Conservation (phyloP, 2,113 vertebrate species). For the Strigops habroptila region DNA sequence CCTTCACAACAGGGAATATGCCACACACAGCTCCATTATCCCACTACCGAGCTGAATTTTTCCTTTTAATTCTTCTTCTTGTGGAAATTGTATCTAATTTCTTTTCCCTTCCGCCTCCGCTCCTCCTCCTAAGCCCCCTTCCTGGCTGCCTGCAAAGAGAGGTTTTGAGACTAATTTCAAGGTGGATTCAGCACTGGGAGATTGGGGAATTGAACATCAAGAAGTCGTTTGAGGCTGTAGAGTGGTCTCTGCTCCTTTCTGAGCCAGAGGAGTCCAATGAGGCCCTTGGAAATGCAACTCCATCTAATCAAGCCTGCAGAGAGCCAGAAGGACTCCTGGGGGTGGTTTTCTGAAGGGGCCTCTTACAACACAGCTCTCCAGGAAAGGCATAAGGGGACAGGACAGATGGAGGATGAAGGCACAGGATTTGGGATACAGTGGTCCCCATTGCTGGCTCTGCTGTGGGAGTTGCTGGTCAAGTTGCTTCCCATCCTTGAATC, state of each 20-base stretch:
- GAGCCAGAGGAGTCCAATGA: neutral
- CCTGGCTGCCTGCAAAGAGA: neutral
- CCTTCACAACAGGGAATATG: neutral
- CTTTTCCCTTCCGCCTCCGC: neutral
- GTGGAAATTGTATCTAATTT: constrained; percentile 38
- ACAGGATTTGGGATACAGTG: neutral
- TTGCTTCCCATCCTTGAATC: rapidly evolving
- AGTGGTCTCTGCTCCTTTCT: constrained; percentile 12
- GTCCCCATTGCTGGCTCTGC: neutral
- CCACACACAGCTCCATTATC: neutral
- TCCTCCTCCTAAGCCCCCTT: constrained; percentile 18
- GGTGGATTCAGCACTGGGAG: constrained; percentile 46
- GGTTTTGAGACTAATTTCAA: constrained; percentile 58
- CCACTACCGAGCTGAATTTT: neutral
- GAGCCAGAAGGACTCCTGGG: neutral
- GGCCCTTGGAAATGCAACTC: neutral
- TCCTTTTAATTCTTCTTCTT: constrained; percentile 23
- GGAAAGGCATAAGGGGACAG: neutral
- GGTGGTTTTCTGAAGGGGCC: neutral
- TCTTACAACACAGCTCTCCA: neutral
- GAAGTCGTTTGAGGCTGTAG: constrained; percentile 43
- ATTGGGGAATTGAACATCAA: constrained; percentile 56
- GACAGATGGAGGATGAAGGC: neutral
- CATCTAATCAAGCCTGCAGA: neutral
- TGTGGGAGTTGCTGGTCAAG: neutral